Base-by-base conservation (phyloP, 2,113 vertebrate genomes). In the Pao palembangensis region DNA sequence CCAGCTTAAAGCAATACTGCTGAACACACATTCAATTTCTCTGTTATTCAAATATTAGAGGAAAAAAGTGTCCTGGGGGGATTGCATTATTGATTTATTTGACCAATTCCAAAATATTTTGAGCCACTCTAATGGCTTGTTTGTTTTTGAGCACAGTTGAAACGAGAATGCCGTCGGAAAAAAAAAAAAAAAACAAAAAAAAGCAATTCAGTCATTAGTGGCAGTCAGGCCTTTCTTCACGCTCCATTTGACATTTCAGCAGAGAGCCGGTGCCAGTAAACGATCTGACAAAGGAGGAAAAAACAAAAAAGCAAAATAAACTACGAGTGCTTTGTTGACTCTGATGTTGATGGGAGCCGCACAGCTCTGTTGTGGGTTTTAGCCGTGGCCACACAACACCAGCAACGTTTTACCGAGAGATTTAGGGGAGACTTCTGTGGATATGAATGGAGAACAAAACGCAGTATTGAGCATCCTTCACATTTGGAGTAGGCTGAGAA, bases 241-340 rank as follows among this genome's bases (percentile, higher is more conserved):
- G 65, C 80, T 80, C 67, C 80, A 84, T 85, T 85, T 80, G 73
- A 70, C 50, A 25, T 76, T 83, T 79, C 51, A 76, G 78, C 59
- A 34, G 51, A 44, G 64, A 21, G 64, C 57, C 64, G 50, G 3
- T 44, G 23, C 73, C 59, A 66, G 80, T 74, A 85, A 87, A 76
- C 4, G 14, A 80, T 80, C 64, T 72, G 67, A 58, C 72, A 83
- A 61, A 20, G 42, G 50, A 56, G 28, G 54, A 54, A 63, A 49
- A 48, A 20, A 54, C 7, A 67, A 75, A 73, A 65, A 19, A 52
- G 50, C 64, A 43, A 76, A 78, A 69, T 79, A 76, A 75, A 82
- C 67, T 20, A 66, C 75, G 43, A 56, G 53, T 16, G 25, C 58
- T 79, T 77, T 61, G 61, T 78, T 77, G 69, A 71, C 77, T 73